Evolutionary conservation across 2,797 vertebrate species (phyloP), one percentile per base, ranked within the genome.

Genomic region (Chromis chromis): DNA sequence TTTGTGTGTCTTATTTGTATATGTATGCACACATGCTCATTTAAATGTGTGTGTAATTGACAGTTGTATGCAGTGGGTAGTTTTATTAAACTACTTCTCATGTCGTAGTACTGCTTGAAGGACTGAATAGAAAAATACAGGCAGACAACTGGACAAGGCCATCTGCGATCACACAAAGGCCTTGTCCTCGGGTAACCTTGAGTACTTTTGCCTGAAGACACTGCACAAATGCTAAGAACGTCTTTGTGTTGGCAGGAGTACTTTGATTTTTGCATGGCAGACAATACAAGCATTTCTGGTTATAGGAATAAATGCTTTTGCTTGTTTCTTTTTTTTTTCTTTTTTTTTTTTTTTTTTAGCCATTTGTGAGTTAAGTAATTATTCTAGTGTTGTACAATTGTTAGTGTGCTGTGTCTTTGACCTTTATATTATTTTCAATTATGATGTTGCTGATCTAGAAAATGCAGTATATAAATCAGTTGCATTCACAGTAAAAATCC

Each of bases 41-140:
- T 42, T 42, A 42, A 31, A 25, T 21, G 12, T 16, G 9, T 17
- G 17, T 60, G 28, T 65, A 28, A 86, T 74, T 83, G 82, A 79
- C 78, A 56, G 48, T 17, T 62, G 70, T 67, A 63, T 55, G 17
- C 65, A 49, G 74, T 31, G 50, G 80, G 71, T 74, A 70, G 74
- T 59, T 60, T 76, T 84, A 68, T 73, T 69, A 58, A 48, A 73
- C 67, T 77, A 58, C 84, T 83, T 52, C 72, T 72, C 33, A 36
- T 70, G 59, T 83, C 62, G 61, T 61, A 54, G 62, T 55, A 66
- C 39, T 21, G 74, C 46, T 70, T 68, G 12, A 74, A 70, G 25
- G 40, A 21, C 66, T 70, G 75, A 36, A 74, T 76, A 53, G 78
- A 48, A 69, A 82, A 83, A 59, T 80, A 76, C 70, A 54, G 49